These are phyloP conservation scores for Telenomus remus DNA, from an alignment of 1,140 invertebrate species.

Conservation along the genomic window DNA sequence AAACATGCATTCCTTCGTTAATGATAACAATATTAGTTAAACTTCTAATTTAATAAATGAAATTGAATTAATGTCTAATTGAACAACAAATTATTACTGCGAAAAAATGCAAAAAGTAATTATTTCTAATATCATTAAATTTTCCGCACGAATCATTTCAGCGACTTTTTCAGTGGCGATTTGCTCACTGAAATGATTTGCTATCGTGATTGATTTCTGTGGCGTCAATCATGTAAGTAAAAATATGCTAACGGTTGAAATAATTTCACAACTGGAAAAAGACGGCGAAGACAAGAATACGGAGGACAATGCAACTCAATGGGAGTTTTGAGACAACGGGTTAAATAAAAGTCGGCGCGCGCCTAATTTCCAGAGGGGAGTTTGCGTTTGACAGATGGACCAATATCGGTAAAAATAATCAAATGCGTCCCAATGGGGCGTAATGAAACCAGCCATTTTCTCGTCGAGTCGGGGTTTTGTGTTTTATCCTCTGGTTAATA, in stretches of 20 bases:
- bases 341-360: slow-evolving; percentile 17
- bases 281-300: slow-evolving; percentile 21
- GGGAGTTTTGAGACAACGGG: slow-evolving; percentile 36
- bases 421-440: slow-evolving; percentile 37
- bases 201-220: slow-evolving; percentile 15
- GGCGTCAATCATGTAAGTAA: slow-evolving; percentile 26
- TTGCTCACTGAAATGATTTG: slow-evolving; percentile 16
- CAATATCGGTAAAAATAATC: slow-evolving; percentile 30
- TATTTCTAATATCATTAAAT: no score
- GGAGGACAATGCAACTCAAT: slow-evolving; percentile 15
- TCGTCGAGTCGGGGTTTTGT: slow-evolving; percentile 3
- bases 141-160: no score
- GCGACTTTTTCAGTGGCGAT: slow-evolving; percentile 13
- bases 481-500: slow-evolving; percentile 39
- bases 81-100: no score
- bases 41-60: no score
- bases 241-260: slow-evolving; percentile 11
- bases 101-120: no score
- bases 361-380: slow-evolving; percentile 33
- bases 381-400: slow-evolving; percentile 48
- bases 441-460: slow-evolving; percentile 24
- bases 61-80: no score
- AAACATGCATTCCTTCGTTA: no score
- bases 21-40: no score
- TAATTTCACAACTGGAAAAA: slow-evolving; percentile 36